These are phyloP conservation scores for Callyntrura guangdongensis DNA, from an alignment of 2,888 invertebrate genomes.

Conservation along the genomic window DNA sequence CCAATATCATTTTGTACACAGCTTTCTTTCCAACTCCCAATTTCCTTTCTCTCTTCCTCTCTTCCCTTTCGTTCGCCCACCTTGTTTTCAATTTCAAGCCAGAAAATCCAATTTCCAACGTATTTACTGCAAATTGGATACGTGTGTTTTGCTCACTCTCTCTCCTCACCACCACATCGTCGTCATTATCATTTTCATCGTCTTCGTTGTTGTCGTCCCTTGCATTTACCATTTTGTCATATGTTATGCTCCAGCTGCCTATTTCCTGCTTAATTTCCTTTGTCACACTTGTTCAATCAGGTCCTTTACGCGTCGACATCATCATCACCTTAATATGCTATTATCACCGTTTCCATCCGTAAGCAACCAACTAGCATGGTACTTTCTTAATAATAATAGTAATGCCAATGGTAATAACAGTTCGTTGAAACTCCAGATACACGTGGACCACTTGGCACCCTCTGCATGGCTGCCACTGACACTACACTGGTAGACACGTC, in stretches of 20 bases:
- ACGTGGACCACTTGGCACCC: not conserved
- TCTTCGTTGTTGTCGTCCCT: not conserved
- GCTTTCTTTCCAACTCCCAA: not conserved
- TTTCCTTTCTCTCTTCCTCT: not conserved
- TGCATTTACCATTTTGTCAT: not conserved
- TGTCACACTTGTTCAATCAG: not conserved
- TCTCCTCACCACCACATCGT: not conserved
- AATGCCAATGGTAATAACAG: too few relatives aligned
- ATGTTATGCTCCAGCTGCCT: slow-evolving; percentile 25
- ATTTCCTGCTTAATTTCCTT: slow-evolving; percentile 68
- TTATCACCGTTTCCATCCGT: slow-evolving; percentile 18
- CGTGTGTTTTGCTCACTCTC: slow-evolving; percentile 44
- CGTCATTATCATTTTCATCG: not conserved
- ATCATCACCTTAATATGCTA: slow-evolving; percentile 22
- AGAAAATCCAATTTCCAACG: slow-evolving; percentile 55
- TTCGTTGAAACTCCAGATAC: not conserved
- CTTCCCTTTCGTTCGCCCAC: not conserved
- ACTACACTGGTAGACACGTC: too few relatives aligned
- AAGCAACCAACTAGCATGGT: not conserved
- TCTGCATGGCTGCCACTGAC: too few relatives aligned
- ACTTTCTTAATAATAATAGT: not conserved
- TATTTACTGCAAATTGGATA: slow-evolving; percentile 68
- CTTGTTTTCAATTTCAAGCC: slow-evolving; percentile 12
- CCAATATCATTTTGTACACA: too few relatives aligned
- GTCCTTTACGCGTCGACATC: slow-evolving; percentile 3